Evolutionary conservation across 2,888 invertebrate genomes (phyloP), one percentile per base, ranked within the genome.

Genomic region (Aproaerema taeniolella): DNA sequence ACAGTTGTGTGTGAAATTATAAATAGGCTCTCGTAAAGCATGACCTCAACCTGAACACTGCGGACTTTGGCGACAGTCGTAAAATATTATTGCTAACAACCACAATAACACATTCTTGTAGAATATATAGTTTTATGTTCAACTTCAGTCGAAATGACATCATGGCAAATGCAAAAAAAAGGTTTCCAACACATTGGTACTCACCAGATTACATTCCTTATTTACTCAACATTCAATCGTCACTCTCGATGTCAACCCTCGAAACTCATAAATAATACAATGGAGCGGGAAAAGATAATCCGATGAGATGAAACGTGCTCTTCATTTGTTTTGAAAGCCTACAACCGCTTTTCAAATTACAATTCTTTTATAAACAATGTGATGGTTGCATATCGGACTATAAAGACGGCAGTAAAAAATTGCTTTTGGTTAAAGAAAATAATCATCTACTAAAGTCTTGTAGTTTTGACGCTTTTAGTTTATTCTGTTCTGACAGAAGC

Each of bases 61-160:
- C 12, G 33, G 43, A 15, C 41, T 9, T 16, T 14, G 30, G 25
- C 39, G 29, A 29, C 26, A 31, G 55, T 60, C 67, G 58, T 73
- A 66, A 74, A 71, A 52, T 62, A 9, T 69, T 67, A 72, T 61
- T 59, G 49, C 52, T 46, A 53, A 55, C 48, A 58, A 55, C 56
- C 48, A 58, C 58, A 56, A 46, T 47, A 48, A 42, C 39, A 41
- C 43, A 46, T n/a, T n/a, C n/a, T n/a, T n/a, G n/a, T n/a, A n/a
- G n/a, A n/a, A n/a, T n/a, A n/a, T n/a, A n/a, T n/a, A n/a, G n/a
- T n/a, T n/a, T n/a, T n/a, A n/a, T n/a, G n/a, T n/a, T n/a, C n/a
- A n/a, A n/a, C n/a, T n/a, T n/a, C n/a, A n/a, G n/a, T 9, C 26
- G 2, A n/a, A 9, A 10, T 70, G 70, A 72, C 66, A 67, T 69